These are phyloP conservation scores for Eristalinus aeneus DNA, from an alignment of 2,888 invertebrate species.

Conservation along the genomic window DNA sequence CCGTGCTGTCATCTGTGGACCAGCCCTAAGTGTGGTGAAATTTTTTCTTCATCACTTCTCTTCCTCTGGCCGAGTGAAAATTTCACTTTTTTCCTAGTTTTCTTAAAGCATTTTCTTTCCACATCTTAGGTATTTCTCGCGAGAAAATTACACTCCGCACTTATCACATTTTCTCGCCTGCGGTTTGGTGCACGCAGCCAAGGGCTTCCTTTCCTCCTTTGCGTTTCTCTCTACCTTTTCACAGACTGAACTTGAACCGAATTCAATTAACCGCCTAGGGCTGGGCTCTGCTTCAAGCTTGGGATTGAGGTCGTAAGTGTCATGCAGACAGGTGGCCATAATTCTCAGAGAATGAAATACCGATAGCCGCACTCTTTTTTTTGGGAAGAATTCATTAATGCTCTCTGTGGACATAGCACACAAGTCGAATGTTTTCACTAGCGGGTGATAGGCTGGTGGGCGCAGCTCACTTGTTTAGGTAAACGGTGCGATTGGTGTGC, in stretches of 20 bases:
- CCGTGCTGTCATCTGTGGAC: neutral
- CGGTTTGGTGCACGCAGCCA: neutral
- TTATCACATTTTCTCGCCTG: neutral
- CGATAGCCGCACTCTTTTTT: neutral
- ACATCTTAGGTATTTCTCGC: neutral
- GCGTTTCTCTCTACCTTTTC: neutral
- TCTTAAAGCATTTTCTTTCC: neutral
- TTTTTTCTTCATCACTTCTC: neutral
- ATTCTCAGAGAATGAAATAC: neutral
- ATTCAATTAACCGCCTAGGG: neutral
- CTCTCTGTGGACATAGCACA: neutral
- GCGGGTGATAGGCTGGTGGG: slow-evolving; percentile 19
- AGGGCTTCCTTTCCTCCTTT: neutral
- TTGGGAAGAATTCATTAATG: neutral
- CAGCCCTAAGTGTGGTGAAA: neutral
- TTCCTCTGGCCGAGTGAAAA: neutral
- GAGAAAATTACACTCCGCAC: neutral
- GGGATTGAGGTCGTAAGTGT: neutral
- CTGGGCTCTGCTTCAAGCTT: neutral
- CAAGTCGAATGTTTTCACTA: neutral
- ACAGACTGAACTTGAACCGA: neutral
- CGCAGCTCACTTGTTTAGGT: slow-evolving; percentile 30
- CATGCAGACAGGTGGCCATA: neutral
- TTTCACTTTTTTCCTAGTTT: neutral
- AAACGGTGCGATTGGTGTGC: slow-evolving; percentile 1